Evolutionary conservation across 2,797 vertebrate genomes (phyloP).

Genomic region (Brotula barbata): DNA sequence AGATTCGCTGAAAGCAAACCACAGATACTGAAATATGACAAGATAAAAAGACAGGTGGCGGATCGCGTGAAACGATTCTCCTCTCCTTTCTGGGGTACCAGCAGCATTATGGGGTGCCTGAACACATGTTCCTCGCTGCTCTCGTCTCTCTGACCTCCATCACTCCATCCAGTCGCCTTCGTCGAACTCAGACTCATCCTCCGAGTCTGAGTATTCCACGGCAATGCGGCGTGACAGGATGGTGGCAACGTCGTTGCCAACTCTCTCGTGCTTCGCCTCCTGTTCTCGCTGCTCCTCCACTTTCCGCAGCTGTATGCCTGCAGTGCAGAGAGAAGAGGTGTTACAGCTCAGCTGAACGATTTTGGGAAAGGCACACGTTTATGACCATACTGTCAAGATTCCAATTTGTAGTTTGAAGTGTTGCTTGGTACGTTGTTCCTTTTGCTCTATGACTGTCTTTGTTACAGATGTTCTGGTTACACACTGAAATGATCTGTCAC

Average conservation of each 20-base stretch:
- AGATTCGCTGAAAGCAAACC: conserved; percentile 54
- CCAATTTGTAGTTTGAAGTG: too few relatives aligned
- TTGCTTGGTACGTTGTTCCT: too few relatives aligned
- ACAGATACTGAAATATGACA: conserved; percentile 54
- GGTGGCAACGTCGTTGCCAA: conserved; percentile 96
- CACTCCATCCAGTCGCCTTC: conserved; percentile 98
- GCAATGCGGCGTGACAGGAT: conserved; percentile 96
- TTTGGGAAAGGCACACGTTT: too few relatives aligned
- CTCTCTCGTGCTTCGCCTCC: conserved; percentile 95
- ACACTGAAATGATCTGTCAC: too few relatives aligned
- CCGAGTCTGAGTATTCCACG: conserved; percentile 97
- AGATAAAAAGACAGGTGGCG: conserved; percentile 28
- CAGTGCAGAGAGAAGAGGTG: background rate
- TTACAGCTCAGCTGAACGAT: background rate
- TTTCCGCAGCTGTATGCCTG: conserved; percentile 97
- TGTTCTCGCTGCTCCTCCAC: conserved; percentile 98
- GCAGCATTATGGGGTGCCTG: conserved; percentile 29
- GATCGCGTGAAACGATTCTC: conserved; percentile 6
- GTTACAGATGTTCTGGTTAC: too few relatives aligned
- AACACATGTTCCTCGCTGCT: conserved; percentile 32
- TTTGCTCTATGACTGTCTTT: too few relatives aligned
- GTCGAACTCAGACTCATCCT: conserved; percentile 97
- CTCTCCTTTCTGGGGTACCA: conserved; percentile 24
- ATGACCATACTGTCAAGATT: too few relatives aligned
- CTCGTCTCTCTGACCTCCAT: conserved; percentile 16